A percentile compares a stretch with the other conserved stretches of the same genome.
Evolutionary conservation across 2,797 vertebrate genomes (phyloP).

Genomic region (Eulemur mongoz): DNA sequence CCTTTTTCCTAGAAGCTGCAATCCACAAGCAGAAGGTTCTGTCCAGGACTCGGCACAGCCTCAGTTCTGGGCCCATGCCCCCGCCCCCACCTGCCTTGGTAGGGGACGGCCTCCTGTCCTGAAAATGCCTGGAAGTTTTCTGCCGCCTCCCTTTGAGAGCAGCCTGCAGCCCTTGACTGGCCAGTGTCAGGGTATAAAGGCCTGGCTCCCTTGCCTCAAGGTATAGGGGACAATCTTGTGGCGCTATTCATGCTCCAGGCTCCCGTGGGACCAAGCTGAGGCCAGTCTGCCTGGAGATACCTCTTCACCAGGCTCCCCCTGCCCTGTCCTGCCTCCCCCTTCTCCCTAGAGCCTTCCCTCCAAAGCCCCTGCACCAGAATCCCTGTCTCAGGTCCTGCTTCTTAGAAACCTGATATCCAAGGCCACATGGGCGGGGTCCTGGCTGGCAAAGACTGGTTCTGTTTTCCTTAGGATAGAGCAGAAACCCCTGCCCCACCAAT

Average conservation of each 20-base stretch:
- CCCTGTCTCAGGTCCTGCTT: not conserved
- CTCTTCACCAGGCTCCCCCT: not conserved
- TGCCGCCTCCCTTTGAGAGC: not conserved
- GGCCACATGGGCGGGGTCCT: fast-evolving
- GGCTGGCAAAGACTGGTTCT: not conserved
- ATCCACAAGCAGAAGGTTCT: not conserved
- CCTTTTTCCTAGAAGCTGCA: not conserved
- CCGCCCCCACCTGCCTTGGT: not conserved
- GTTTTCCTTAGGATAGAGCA: not conserved
- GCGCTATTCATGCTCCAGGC: not conserved
- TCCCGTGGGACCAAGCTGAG: not conserved
- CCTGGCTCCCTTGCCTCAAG: not conserved
- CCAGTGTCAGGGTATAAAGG: too few species aligned
- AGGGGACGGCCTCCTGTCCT: not conserved
- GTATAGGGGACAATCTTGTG: not conserved
- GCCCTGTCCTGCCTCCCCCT: not conserved
- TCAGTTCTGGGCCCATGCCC: not conserved
- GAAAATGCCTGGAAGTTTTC: not conserved
- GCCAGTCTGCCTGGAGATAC: too few species aligned
- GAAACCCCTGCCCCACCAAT: too few species aligned
- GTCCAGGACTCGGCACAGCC: fast-evolving
- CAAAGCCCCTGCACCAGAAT: not conserved
- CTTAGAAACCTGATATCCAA: not conserved
- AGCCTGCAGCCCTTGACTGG: not conserved
- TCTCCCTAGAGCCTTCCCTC: not conserved